Percentiles rank a stretch among this genome's conserved stretches.
Conservation (phyloP, 2,113 vertebrate species). For the Conger conger region DNA sequence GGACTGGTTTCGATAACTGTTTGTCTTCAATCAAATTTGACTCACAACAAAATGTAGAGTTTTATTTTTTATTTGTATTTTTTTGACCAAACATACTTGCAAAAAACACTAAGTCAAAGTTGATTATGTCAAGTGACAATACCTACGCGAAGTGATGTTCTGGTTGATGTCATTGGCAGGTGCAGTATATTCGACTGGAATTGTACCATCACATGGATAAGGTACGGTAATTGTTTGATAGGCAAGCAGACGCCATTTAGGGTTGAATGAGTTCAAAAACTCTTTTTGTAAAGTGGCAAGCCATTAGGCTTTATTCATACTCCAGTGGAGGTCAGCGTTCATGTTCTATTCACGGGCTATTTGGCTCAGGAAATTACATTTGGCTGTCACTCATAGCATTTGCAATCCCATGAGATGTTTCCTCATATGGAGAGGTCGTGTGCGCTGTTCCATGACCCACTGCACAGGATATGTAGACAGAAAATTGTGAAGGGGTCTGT, state of each 20-base stretch:
- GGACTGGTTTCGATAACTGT: background rate
- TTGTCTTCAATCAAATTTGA: background rate
- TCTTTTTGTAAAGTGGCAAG: background rate
- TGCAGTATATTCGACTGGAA: background rate
- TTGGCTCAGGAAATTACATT: background rate
- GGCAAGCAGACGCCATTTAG: background rate
- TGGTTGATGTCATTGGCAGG: too few relatives aligned
- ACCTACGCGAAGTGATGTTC: too few relatives aligned
- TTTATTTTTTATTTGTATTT: background rate
- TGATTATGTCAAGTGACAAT: too few relatives aligned
- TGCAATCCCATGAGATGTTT: too few relatives aligned
- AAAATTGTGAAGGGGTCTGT: too few relatives aligned
- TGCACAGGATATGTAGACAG: too few relatives aligned
- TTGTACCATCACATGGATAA: background rate
- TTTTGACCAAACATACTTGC: background rate
- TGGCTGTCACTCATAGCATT: background rate
- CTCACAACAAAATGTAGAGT: background rate
- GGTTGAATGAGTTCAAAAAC: background rate
- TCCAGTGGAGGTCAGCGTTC: background rate
- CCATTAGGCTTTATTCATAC: background rate
- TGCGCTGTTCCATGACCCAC: too few relatives aligned
- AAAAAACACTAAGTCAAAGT: too few relatives aligned
- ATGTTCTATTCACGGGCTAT: background rate
- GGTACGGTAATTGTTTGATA: background rate
- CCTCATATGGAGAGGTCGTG: too few relatives aligned